These are phyloP conservation scores for Stenoptilia bipunctidactyla DNA, from an alignment of 2,888 invertebrate genomes.

Conservation along the genomic window DNA sequence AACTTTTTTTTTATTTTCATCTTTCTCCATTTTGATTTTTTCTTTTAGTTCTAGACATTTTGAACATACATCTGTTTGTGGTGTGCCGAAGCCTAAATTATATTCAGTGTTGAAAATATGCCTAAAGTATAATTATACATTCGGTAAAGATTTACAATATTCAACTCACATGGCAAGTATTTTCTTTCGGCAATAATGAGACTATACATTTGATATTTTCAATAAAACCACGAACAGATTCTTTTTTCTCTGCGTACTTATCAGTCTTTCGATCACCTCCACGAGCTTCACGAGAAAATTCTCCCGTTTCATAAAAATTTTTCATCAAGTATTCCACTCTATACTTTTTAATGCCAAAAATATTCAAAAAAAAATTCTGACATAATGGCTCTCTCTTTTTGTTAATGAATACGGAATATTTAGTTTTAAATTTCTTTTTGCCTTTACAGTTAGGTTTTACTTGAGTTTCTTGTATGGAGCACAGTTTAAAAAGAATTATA, in stretches of 20 bases:
- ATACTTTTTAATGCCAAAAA: slow-evolving; percentile 13
- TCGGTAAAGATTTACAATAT: no score
- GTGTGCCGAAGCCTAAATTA: slow-evolving; percentile 21
- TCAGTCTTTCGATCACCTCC: no score
- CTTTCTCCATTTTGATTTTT: slow-evolving; percentile 21
- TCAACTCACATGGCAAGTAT: no score
- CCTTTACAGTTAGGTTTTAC: no score
- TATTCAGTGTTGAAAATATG: slow-evolving; percentile 19
- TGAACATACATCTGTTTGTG: slow-evolving; percentile 19
- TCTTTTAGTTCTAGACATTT: slow-evolving; percentile 20
- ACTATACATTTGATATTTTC: slow-evolving; percentile 16
- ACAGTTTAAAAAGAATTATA: no score
- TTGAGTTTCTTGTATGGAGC: no score
- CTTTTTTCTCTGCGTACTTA: slow-evolving; percentile 19
- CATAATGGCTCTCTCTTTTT: slow-evolving; percentile 4
- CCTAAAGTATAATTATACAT: slow-evolving; percentile 19
- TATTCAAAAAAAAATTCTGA: slow-evolving; percentile 7
- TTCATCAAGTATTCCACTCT: slow-evolving; percentile 13
- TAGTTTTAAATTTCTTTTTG: slow-evolving; percentile 5
- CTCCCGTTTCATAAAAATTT: slow-evolving; percentile 13
- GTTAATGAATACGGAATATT: slow-evolving; percentile 7
- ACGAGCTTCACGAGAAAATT: slow-evolving; percentile 14
- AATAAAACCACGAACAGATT: slow-evolving; percentile 19
- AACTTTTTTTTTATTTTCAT: slow-evolving; percentile 14
- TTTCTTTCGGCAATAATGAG: slow-evolving; percentile 17